These are phyloP conservation scores for Onychomys torridus DNA, from an alignment of 2,797 vertebrate genomes.

Conservation along the genomic window DNA sequence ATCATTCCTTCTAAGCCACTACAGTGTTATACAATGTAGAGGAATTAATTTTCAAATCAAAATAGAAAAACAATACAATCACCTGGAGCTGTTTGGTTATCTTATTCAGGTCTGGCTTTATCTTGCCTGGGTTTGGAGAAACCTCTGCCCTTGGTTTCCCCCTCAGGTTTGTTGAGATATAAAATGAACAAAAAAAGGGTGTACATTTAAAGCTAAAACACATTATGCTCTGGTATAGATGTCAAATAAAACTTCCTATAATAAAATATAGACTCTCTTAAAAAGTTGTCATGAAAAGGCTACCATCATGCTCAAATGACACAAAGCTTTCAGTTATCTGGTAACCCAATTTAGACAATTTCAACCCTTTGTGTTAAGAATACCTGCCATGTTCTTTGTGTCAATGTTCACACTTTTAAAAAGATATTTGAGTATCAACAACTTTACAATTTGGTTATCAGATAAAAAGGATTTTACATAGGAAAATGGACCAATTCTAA, in stretches of 20 bases:
- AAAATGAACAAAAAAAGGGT: slow-evolving; percentile 10
- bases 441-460: slow-evolving; percentile 55
- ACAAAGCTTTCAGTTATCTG: slow-evolving; percentile 3
- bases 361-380: slow-evolving; percentile 47
- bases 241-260: slow-evolving; percentile 47
- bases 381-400: not conserved
- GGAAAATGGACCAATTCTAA: slow-evolving; percentile 31
- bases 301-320: not conserved
- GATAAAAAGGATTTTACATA: slow-evolving; percentile 36
- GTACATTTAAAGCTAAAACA: slow-evolving; percentile 10
- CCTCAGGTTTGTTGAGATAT: not conserved
- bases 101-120: not conserved
- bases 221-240: not conserved
- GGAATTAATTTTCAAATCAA: slow-evolving; percentile 52
- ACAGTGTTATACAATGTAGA: not conserved
- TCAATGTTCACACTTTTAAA: slow-evolving; percentile 38
- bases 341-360: slow-evolving; percentile 34
- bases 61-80: slow-evolving; percentile 47
- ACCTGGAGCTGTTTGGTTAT: not conserved
- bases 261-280: slow-evolving; percentile 32
- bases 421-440: slow-evolving; percentile 48
- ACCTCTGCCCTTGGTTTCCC: slow-evolving; percentile 5
- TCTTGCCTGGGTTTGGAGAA: not conserved
- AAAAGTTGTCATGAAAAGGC: not conserved
- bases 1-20: not conserved